phyloP scores from a whole-genome alignment of 2,113 vertebrate genomes.

The Apodemus speciosus region DNA sequence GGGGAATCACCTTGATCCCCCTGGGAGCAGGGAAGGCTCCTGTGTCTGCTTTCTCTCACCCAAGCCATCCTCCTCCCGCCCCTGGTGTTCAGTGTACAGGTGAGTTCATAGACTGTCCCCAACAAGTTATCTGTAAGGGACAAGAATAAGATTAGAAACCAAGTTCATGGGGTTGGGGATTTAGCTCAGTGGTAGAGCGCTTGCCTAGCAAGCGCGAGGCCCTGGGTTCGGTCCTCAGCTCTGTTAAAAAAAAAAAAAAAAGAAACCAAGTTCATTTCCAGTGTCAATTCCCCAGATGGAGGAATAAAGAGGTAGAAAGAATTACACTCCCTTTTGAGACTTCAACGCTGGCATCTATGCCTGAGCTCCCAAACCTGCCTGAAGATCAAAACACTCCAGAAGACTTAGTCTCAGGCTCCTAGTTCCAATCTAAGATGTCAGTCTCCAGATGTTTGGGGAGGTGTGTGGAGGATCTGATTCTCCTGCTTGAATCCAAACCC shows the following conservation, averaged over 20 bases:
- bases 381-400: background rate
- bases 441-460: background rate
- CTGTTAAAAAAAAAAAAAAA: too few relatives aligned
- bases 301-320: conserved; percentile 10
- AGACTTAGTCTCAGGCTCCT: background rate
- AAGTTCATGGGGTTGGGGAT: too few relatives aligned
- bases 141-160: background rate
- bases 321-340: background rate
- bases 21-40: background rate
- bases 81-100: background rate
- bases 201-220: too few relatives aligned
- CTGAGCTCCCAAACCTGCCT: background rate
- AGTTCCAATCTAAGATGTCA: background rate
- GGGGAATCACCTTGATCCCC: background rate
- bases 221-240: too few relatives aligned
- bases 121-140: background rate
- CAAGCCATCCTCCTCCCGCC: background rate
- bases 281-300: background rate
- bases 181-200: too few relatives aligned
- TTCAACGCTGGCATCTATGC: background rate
- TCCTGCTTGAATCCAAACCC: background rate
- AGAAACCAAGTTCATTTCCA: background rate
- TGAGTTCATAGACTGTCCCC: background rate
- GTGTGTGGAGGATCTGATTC: background rate
- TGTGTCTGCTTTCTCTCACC: background rate